Base-by-base conservation (phyloP, 35 echinoderm and acorn worm genomes). In the Lytechinus variegatus region DNA sequence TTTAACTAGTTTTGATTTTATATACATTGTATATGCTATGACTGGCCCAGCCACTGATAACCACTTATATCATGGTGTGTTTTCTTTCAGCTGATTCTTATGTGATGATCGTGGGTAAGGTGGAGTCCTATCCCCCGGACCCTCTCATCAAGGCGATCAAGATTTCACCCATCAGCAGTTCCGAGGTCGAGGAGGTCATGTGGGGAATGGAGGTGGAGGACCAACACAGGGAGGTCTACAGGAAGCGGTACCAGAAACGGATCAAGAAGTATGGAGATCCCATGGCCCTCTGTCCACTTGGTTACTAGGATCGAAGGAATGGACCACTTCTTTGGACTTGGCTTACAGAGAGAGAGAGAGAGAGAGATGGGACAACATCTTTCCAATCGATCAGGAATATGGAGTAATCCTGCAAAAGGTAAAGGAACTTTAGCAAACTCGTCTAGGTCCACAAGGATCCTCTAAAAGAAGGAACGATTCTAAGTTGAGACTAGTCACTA, bases 101-200 rank as follows among this genome's bases (percentile, higher is more conserved):
- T 10, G 88, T 90, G 88, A 90, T 90, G 88, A 44, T 90, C 28
- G 52, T 90, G 8, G 88, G 88, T 2, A 90, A 54, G 28, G 88
- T 90, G 0, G 88, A 13, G 88, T 52, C 88, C 27, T 90, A 52
- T 4, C 88, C 88, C 24, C 88, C 88, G 5, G 52, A 90, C 27
- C 52, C 88, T 14, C 88, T 90, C 29, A 33, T 90, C 88, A 90
- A 90, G 27, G 88, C 88, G 4, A 54, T 90, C 88, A 90, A 90
- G 88, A 90, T 90, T 21, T 90, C 88, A 12, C 88, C 29, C 29
- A 33, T 90, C 88, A 90, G 88, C 27, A 90, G 52, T 33, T 6
- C 14, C 8, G 88, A 54, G 29, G 9, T 33, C 3, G 88, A 8
- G 5, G 4, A 90, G 88, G 28, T 54, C 29, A 54, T 54, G 9